These are phyloP conservation scores for Lepidocyrtinus sp. DNA, from an alignment of 2,888 invertebrate genomes.

Conservation along the genomic window DNA sequence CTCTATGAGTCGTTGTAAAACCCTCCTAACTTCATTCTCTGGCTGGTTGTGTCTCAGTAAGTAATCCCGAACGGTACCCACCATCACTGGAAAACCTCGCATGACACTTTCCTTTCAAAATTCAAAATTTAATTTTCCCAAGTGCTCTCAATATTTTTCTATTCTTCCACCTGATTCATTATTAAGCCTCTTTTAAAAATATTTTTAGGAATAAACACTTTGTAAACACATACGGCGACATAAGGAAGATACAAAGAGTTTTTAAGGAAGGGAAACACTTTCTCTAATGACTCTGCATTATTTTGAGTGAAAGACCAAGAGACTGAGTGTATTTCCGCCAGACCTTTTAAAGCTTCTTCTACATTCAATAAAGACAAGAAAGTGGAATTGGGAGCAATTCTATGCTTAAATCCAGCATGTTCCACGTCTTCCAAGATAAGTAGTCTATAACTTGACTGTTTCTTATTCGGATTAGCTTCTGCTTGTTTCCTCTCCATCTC, in stretches of 20 bases:
- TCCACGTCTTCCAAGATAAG: constrained; percentile 41
- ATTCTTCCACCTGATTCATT: neutral
- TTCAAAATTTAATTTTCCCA: neutral
- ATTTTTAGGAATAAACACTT: neutral
- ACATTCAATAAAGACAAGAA: constrained; percentile 52
- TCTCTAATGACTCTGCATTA: constrained; percentile 14
- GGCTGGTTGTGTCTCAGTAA: neutral
- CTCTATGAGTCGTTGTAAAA: constrained; percentile 24
- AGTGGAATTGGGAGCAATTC: constrained; percentile 26
- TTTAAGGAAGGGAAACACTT: constrained; percentile 43
- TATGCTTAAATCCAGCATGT: constrained; percentile 26
- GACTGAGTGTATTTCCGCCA: constrained; percentile 39
- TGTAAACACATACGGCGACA: neutral
- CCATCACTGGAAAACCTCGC: constrained; percentile 31
- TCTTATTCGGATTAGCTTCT: neutral
- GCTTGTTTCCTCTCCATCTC: constrained; percentile 14
- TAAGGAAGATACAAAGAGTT: constrained; percentile 38
- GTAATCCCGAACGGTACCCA: constrained; percentile 29
- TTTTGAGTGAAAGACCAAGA: constrained; percentile 44
- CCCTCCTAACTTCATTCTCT: constrained; percentile 2
- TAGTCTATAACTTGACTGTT: constrained; percentile 40
- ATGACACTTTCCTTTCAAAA: constrained; percentile 24
- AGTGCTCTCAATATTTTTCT: neutral
- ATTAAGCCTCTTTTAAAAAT: neutral
- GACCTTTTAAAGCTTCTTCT: constrained; percentile 39